Evolutionary conservation across 2,888 invertebrate genomes (phyloP), one percentile per base, ranked within the genome.

Genomic region (Tricholauxania praeusta): DNA sequence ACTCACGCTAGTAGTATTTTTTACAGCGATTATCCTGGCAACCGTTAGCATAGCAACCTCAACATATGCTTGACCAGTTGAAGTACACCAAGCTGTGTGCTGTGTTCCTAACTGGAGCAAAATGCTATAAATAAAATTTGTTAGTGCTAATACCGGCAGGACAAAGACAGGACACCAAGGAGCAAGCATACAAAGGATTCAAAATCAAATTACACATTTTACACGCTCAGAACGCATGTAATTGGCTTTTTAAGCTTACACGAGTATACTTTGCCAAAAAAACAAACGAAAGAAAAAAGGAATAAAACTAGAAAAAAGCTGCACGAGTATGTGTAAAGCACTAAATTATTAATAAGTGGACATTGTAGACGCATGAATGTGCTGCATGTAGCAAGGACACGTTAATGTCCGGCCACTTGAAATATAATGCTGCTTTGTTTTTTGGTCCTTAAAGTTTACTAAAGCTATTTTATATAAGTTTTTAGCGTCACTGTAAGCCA

Each of bases 171-270:
- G 57, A 68, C 48, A 39, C 59, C 47, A 51, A 60, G 32, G 15
- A 53, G 32, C 28, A 17, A 69, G 66, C 70, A 70, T 52, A 47
- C 32, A 28, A 76, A 76, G 74, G 72, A 73, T 73, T 75, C 82
- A 83, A 70, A 83, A 83, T 84, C 84, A 83, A 82, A 84, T 84
- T 84, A 80, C 80, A 82, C 53, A 81, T 82, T 83, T 85, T 82
- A 84, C 82, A 84, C 84, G 83, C 83, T 84, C 79, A 82, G 83
- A 85, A 84, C 81, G 82, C 83, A 84, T 84, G 84, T 84, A 84
- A 85, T 84, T 84, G 85, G 85, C 85, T 84, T 84, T 85, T 83
- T 79, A 81, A 82, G 80, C 81, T 78, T 32, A 39, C 55, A 64
- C 53, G 53, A 62, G 71, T 28, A 57, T 62, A 53, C 22, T 51